Conservation (phyloP, 2,888 invertebrate genomes). For the Dasysyrphus albostriatus region DNA sequence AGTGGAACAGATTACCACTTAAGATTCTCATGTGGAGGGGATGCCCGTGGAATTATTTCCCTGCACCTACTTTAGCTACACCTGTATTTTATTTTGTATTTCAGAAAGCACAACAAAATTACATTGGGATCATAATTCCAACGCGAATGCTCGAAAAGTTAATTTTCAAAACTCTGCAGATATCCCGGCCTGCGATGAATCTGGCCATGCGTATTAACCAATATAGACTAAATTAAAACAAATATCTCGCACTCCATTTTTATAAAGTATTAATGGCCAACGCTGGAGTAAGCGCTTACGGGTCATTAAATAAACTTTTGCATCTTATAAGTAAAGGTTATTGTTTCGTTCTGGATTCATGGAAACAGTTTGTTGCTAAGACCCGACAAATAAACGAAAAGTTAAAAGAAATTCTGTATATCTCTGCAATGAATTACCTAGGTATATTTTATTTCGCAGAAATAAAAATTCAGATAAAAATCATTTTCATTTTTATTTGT, state of each 20-base stretch:
- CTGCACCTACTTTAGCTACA: too few relatives aligned
- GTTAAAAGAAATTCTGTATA: neutral
- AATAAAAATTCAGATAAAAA: neutral
- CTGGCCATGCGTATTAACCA: neutral
- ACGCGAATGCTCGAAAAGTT: too few relatives aligned
- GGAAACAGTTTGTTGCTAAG: neutral
- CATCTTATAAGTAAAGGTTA: neutral
- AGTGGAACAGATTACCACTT: too few relatives aligned
- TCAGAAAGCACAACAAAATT: too few relatives aligned
- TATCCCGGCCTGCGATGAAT: neutral
- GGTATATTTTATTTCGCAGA: neutral
- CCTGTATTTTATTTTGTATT: too few relatives aligned
- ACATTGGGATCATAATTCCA: too few relatives aligned
- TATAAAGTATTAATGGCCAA: neutral
- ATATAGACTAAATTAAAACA: neutral
- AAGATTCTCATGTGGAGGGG: too few relatives aligned
- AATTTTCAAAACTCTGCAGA: too few relatives aligned
- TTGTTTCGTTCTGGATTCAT: neutral
- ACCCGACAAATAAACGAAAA: neutral
- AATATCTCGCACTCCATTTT: neutral
- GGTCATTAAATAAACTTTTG: neutral
- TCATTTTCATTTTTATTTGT: neutral
- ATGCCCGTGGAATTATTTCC: too few relatives aligned
- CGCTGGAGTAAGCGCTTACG: neutral
- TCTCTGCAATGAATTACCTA: neutral